phyloP scores from a whole-genome alignment of 2,888 invertebrate genomes.

The Chloromyia formosa region DNA sequence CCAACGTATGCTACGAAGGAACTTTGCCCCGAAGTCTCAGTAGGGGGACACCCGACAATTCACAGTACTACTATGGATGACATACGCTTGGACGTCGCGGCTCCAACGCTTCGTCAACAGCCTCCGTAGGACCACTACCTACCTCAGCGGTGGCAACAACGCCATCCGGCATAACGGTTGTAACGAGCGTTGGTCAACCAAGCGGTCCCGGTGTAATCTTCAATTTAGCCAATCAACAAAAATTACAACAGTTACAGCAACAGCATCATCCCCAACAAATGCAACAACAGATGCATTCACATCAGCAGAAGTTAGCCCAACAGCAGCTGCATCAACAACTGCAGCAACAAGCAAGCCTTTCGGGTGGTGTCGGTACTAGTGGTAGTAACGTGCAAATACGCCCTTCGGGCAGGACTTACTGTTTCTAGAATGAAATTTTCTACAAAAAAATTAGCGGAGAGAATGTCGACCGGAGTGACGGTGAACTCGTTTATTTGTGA shows the following conservation, averaged over 20 bases:
- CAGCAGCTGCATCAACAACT: conserved; percentile 30
- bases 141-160: conserved; percentile 41
- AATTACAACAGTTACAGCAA: conserved; percentile 27
- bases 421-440: conserved; percentile 60
- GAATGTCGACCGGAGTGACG: conserved; percentile 47
- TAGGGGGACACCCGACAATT: conserved; percentile 51
- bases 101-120: conserved; percentile 55
- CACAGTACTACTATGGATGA: conserved; percentile 63
- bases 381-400: conserved; percentile 55
- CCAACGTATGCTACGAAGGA: conserved; percentile 59
- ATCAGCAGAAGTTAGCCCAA: conserved; percentile 43
- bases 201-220: conserved; percentile 52
- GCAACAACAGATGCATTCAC: conserved; percentile 27
- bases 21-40: conserved; percentile 57
- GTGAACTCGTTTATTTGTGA: conserved; percentile 59
- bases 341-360: conserved; percentile 47
- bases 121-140: conserved; percentile 53
- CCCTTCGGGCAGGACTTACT: conserved; percentile 58
- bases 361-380: conserved; percentile 5
- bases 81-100: conserved; percentile 60
- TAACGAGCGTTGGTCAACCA: conserved; percentile 56
- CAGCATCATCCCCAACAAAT: conserved; percentile 33
- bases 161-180: conserved; percentile 25
- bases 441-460: conserved; percentile 52
- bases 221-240: conserved; percentile 39